phyloP scores from a whole-genome alignment of 1,140 invertebrate genomes.

The Probaryconus sp. region DNA sequence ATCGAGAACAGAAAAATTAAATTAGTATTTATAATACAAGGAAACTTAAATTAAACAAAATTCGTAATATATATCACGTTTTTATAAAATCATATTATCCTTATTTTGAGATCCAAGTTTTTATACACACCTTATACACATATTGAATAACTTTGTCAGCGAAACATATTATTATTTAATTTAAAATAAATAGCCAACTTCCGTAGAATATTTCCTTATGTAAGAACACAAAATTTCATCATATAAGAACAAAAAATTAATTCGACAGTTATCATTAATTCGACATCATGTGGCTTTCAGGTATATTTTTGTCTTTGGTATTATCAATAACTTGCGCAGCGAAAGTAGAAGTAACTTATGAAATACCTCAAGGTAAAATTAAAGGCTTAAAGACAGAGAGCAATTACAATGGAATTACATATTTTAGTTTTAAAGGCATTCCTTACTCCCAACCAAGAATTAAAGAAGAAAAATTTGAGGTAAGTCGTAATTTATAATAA shows the following conservation, averaged over 20 bases:
- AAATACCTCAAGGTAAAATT: conserved; percentile 69
- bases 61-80: too few relatives aligned
- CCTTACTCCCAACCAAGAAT: conserved; percentile 79
- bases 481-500: conserved; percentile 62
- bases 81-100: too few relatives aligned
- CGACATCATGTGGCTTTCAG: conserved; percentile 13
- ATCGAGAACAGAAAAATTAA: too few relatives aligned
- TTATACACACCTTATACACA: too few relatives aligned
- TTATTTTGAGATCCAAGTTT: too few relatives aligned
- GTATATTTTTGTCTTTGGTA: conserved; percentile 1
- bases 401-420: conserved; percentile 57
- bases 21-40: too few relatives aligned
- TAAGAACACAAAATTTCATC: not conserved
- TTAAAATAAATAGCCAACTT: too few relatives aligned
- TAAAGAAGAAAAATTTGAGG: conserved; percentile 82
- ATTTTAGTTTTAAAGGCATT: conserved; percentile 81
- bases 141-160: too few relatives aligned
- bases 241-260: too few relatives aligned
- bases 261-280: too few relatives aligned
- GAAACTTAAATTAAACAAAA: too few relatives aligned
- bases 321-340: not conserved
- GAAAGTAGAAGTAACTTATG: conserved; percentile 8
- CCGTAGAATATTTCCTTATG: not conserved
- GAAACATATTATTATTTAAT: too few relatives aligned
- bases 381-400: conserved; percentile 68